Base-by-base conservation (phyloP, 2,113 vertebrate genomes). In the Albula glossodonta region DNA sequence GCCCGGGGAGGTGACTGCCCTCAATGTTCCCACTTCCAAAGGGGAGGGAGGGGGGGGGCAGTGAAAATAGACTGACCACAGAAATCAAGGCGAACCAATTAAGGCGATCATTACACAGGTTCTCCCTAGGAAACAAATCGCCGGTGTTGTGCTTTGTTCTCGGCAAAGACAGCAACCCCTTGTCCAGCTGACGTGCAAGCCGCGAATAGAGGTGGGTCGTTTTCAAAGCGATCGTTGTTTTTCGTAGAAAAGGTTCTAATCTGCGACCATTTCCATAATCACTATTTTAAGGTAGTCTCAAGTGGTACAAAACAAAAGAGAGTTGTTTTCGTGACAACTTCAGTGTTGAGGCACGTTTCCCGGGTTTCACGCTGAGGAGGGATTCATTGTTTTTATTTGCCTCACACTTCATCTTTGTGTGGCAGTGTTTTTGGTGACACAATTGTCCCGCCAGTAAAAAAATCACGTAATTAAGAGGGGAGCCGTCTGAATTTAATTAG, bases 21-120 rank as follows among this genome's bases (percentile, higher is more conserved):
- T 90, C 31, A 81, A 84, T 86, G 90, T 93, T 88, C 92, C 92
- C 93, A 92, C 63, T 11, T 53, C 83, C 63, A 81, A 56, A 60
- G 56, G 52, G 19, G 86, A 66, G 48, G 49, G 50, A 57, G 41
- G 85, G 66, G 49, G 80, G 80, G 80, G 51, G 80, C 8, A 78
- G 86, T 84, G 81, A 89, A 91, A 92, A 90, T 87, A 89, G 90
- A 84, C 89, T 85, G 87, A 93, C 91, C 92, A 90, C 88, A 92
- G 84, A 83, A 87, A 89, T 90, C 88, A 87, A 89, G 89, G 85
- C 80, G 87, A 88, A 88, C 89, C 90, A 90, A 90, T 94, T 93
- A 91, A 86, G 31, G 78, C 56, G 66, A 12, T 6, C 41, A 22
- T 66, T 78, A 53, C 31, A 49, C 80, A 83, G 82, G 70, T 19